Evolutionary conservation across 2,113 vertebrate species (phyloP), one percentile per base, ranked within the genome.

Genomic region (Alethe diademata): DNA sequence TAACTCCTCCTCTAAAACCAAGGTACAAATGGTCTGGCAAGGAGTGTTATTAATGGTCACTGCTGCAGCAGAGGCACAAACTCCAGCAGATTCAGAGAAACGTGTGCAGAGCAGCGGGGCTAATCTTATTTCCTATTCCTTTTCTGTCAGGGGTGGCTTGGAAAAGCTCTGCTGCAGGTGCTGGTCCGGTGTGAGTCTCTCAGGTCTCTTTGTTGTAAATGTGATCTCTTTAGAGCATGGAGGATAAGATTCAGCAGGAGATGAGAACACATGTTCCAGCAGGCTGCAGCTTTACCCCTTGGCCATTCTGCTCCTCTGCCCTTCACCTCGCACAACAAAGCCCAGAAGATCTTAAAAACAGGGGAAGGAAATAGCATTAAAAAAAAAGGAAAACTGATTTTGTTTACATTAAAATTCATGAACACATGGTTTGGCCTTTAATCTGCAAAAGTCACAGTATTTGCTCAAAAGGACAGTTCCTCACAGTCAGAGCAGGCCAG

Each of bases 341-440:
- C 24, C 33, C 35, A 57, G 61, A 33, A 78, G 10, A 75, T 72
- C 74, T 78, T 48, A 43, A 75, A 94, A 90, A n/a, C n/a, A 3
- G 28, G 26, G 20, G 25, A 19, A 36, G 10, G 31, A 51, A 67
- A 42, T 14, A 26, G 31, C 2, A 36, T 25, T 31, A 8, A 22
- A 47, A 25, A 38, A 28, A 3, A 6, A 3, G 22, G 57, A 47
- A 18, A 84, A 23, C 17, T 53, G 53, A 12, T 85, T 90, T 93
- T 94, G 61, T 86, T 94, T 90, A 79, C 58, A 92, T 90, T 88
- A 94, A 96, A 90, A 95, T 90, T 95, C 74, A 94, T 89, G 90
- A 95, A 36, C 73, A 72, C 53, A 36, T 43, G n/a, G 53, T n/a
- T 75, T 90, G 87, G 92, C 74, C 66, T 85, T 94, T 92, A 82